These are phyloP conservation scores for Mylabris sibirica DNA, from an alignment of 2,888 invertebrate genomes.

Conservation along the genomic window DNA sequence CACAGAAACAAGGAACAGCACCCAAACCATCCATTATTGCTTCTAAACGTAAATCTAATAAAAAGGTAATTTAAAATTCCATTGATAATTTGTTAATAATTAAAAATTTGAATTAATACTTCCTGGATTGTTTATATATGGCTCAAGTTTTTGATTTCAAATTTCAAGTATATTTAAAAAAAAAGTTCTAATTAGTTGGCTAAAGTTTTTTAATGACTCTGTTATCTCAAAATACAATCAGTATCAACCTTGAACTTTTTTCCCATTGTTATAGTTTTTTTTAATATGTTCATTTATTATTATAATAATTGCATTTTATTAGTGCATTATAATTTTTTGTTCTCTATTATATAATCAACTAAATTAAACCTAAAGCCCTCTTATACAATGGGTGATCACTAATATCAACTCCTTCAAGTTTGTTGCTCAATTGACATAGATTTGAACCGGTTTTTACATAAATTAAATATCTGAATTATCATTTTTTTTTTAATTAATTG, in stretches of 20 bases:
- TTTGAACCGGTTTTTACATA: conserved; percentile 6
- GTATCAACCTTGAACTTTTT: neutral
- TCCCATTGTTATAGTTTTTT: neutral
- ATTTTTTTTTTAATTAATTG: conserved; percentile 4
- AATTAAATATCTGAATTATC: neutral
- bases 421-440: conserved; percentile 1
- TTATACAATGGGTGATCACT: neutral
- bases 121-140: neutral
- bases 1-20: conserved; percentile 50
- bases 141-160: neutral
- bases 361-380: neutral
- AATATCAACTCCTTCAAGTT: conserved; percentile 5
- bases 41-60: conserved; percentile 62
- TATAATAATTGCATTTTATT: neutral
- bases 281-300: neutral
- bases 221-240: neutral
- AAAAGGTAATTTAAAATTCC: conserved; percentile 58
- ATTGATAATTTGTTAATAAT: neutral
- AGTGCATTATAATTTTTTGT: no score
- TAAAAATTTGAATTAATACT: neutral
- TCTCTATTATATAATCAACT: neutral
- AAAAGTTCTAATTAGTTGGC: neutral
- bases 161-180: neutral
- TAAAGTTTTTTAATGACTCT: neutral
- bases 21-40: conserved; percentile 37